Conservation (phyloP, 2,888 invertebrate species). For the Crematogaster levior region DNA sequence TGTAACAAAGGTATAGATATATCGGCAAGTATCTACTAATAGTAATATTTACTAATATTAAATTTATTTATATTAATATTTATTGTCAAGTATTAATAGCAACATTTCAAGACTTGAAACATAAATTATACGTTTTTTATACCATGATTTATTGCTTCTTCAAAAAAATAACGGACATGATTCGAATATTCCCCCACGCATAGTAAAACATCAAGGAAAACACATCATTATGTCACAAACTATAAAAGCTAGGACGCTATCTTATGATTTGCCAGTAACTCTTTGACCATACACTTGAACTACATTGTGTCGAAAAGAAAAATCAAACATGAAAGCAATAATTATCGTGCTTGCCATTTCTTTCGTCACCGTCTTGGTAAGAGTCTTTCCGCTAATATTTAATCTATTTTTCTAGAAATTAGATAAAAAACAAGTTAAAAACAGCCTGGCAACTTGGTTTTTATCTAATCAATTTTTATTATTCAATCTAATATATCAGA, state of each 20-base stretch:
- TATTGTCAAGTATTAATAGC: not conserved
- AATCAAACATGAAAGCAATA: constrained; percentile 59
- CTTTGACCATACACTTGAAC: constrained; percentile 12
- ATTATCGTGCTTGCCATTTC: constrained; percentile 48
- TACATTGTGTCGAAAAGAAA: not conserved
- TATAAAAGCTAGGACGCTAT: constrained; percentile 68
- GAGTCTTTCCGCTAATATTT: not conserved
- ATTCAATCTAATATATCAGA: not conserved
- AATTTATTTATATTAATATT: no score
- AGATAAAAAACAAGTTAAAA: no score
- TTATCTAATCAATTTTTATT: not conserved
- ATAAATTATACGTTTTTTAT: not conserved
- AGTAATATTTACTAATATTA: no score
- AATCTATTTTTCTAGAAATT: not conserved
- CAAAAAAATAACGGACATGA: not conserved
- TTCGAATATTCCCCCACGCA: not conserved
- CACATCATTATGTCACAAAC: constrained; percentile 35
- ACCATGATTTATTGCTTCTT: not conserved
- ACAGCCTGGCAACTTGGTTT: not conserved
- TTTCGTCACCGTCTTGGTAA: constrained; percentile 61
- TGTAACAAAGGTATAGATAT: no score
- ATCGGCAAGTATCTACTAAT: no score
- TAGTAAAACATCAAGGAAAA: constrained; percentile 12
- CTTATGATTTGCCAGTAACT: constrained; percentile 57
- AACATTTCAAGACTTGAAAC: not conserved